These are phyloP conservation scores for Peromyscus eremicus DNA, from an alignment of 2,797 vertebrate species.

Conservation along the genomic window DNA sequence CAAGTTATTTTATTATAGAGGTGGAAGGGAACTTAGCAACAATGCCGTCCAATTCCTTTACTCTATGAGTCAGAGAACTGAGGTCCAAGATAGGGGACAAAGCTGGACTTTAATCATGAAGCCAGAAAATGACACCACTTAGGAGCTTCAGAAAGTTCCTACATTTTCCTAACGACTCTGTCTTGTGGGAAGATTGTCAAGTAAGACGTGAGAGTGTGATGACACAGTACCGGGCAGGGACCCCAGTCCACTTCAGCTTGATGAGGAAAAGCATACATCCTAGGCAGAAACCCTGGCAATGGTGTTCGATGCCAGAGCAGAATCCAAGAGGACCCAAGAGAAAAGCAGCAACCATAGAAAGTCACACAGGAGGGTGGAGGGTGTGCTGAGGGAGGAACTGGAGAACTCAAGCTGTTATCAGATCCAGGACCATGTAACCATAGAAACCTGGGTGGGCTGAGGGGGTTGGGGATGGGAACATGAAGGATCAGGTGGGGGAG, in stretches of 20 bases:
- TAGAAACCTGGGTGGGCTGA: neutral
- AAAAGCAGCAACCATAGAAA: neutral
- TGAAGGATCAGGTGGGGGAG: neutral
- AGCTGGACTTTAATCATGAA: neutral
- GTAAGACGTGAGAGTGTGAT: neutral
- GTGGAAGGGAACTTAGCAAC: neutral
- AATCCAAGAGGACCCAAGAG: neutral
- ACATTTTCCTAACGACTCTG: neutral
- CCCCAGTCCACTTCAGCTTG: neutral
- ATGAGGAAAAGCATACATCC: neutral
- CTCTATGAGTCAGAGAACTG: neutral
- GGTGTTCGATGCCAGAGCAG: neutral
- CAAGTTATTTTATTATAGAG: neutral
- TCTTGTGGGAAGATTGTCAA: neutral
- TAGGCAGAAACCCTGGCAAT: neutral
- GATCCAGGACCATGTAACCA: neutral
- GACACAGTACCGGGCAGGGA: neutral
- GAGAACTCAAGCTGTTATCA: neutral
- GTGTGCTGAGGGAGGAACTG: neutral
- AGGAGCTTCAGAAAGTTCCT: neutral
- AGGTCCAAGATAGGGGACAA: neutral
- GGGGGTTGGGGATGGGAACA: neutral
- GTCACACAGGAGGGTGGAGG: neutral
- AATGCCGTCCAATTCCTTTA: neutral
- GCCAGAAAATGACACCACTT: neutral